phyloP scores from a whole-genome alignment of 2,797 vertebrate genomes.

The Mus caroli region DNA sequence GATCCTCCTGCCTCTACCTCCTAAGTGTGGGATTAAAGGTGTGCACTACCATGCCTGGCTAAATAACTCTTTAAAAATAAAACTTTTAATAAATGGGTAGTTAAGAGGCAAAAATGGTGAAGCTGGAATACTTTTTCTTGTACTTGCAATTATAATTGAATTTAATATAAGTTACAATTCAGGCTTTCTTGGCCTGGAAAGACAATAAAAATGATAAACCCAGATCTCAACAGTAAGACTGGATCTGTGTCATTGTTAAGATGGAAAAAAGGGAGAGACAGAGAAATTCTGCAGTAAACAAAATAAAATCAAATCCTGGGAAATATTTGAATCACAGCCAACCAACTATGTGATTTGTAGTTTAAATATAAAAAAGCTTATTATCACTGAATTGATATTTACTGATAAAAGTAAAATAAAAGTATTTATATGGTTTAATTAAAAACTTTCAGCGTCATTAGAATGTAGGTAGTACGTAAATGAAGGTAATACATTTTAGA shows the following conservation, averaged over 20 bases:
- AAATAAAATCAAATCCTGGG: conserved; percentile 49
- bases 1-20: background rate
- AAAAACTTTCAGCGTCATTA: background rate
- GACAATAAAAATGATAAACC: background rate
- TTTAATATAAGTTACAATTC: background rate
- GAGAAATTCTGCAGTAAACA: background rate
- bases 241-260: background rate
- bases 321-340: background rate
- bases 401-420: background rate
- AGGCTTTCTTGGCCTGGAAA: background rate
- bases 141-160: conserved; percentile 18
- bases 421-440: background rate
- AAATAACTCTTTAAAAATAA: background rate
- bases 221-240: background rate
- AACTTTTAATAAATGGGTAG: background rate
- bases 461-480: background rate
- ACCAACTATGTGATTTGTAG: background rate
- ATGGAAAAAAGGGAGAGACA: background rate
- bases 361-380: background rate
- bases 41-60: background rate
- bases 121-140: background rate
- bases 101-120: background rate
- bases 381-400: background rate
- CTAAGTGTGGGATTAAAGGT: background rate
- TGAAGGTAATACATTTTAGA: background rate